Conservation (phyloP, 1,140 invertebrate species). For the Drosophila guanche region DNA sequence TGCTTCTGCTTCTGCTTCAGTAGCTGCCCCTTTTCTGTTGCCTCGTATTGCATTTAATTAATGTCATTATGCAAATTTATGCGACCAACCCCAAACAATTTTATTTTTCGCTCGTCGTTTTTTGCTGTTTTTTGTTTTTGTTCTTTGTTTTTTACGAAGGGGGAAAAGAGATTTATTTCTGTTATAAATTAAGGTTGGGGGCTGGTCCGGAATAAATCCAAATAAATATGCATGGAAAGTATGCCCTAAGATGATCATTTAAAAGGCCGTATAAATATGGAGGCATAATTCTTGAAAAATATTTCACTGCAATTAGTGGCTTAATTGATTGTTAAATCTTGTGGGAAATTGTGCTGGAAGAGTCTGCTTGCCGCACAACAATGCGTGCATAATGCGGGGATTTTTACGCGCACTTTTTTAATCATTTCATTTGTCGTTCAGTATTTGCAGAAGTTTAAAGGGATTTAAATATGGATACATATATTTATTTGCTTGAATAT, state of each 20-base stretch:
- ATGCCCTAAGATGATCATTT: conserved; percentile 55
- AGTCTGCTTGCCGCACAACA: too few species aligned
- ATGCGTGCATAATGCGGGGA: too few species aligned
- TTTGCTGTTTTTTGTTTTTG: conserved; percentile 38
- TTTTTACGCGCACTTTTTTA: too few species aligned
- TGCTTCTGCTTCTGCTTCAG: conserved; percentile 6
- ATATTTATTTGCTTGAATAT: too few species aligned
- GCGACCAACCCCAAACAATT: conserved; percentile 50
- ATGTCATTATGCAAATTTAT: conserved; percentile 80
- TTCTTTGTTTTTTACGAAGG: conserved; percentile 8
- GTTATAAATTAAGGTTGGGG: conserved; percentile 59
- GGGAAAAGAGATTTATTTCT: conserved; percentile 58
- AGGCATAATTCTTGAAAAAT: conserved; percentile 30
- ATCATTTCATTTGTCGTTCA: too few species aligned
- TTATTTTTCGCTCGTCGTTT: conserved; percentile 43
- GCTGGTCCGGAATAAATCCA: conserved; percentile 11
- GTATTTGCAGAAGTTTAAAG: too few species aligned
- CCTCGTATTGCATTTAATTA: conserved; percentile 70
- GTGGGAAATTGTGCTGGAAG: too few species aligned
- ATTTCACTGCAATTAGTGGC: conserved; percentile 37
- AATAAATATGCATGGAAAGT: conserved; percentile 52
- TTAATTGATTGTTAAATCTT: conserved; percentile 48
- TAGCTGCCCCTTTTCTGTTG: conserved; percentile 24
- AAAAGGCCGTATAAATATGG: conserved; percentile 42
- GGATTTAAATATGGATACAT: too few species aligned